Evolutionary conservation across 2,113 vertebrate genomes (phyloP).

Genomic region (Tyto alba): DNA sequence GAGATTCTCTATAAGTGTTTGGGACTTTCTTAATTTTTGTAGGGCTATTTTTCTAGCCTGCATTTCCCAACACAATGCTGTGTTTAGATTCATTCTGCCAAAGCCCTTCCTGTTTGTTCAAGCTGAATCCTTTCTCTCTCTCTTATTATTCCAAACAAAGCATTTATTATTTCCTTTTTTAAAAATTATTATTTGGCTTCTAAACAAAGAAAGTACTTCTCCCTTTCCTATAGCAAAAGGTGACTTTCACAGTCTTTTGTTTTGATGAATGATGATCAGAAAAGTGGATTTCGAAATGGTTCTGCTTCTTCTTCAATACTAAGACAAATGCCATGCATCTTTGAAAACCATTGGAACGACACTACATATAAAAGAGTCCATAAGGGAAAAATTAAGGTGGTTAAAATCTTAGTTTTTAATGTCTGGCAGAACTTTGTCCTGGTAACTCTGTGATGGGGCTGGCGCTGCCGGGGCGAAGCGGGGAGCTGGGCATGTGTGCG

Average conservation of each 20-base stretch:
- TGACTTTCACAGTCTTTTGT: not conserved
- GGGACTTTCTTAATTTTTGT: not conserved
- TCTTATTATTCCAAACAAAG: not conserved
- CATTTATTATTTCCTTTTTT: not conserved
- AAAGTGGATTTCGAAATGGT: not conserved
- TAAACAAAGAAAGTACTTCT: not conserved
- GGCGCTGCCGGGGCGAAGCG: not conserved
- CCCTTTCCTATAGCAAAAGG: not conserved
- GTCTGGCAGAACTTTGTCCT: not conserved
- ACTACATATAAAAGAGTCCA: not conserved
- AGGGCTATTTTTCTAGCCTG: not conserved
- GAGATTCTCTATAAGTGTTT: not conserved
- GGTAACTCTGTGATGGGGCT: not conserved
- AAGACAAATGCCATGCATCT: not conserved
- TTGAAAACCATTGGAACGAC: not conserved
- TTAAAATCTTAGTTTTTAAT: not conserved
- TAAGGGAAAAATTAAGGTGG: not conserved
- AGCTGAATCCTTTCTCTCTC: not conserved
- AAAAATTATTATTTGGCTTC: too few relatives aligned
- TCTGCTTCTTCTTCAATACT: not conserved
- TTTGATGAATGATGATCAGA: not conserved
- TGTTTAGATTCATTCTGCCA: not conserved
- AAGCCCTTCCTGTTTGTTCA: slow-evolving; percentile 5
- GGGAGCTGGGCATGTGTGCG: not conserved
- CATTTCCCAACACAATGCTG: not conserved